phyloP scores from a whole-genome alignment of 2,797 vertebrate genomes.

The Sebastes iracundus region DNA sequence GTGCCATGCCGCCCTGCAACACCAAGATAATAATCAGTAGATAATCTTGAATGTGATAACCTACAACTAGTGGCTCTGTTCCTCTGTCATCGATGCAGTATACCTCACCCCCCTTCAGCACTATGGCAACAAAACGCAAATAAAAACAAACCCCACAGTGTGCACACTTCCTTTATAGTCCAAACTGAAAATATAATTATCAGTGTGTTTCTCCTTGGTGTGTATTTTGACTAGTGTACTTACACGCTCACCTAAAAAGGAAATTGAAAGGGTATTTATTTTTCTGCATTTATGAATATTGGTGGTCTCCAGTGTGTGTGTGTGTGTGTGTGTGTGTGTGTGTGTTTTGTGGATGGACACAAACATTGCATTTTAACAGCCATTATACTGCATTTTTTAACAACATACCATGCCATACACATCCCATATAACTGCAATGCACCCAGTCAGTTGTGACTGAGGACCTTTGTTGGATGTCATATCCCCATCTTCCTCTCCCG shows the following conservation, averaged over 20 bases:
- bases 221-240: neutral
- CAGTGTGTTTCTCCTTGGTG: neutral
- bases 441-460: too few species aligned
- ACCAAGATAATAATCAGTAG: conserved; percentile 19
- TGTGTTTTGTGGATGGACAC: neutral
- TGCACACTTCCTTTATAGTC: neutral
- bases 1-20: neutral
- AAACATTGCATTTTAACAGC: neutral
- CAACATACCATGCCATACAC: neutral
- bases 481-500: neutral
- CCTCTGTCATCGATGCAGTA: neutral
- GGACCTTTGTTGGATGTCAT: neutral
- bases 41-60: conserved; percentile 23
- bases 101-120: neutral
- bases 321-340: neutral
- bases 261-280: neutral
- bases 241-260: neutral
- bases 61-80: neutral
- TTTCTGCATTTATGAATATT: neutral
- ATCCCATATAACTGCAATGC: neutral
- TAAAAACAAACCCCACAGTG: neutral
- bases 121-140: neutral
- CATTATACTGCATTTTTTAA: neutral
- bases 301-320: neutral
- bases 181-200: neutral